These are phyloP conservation scores for Aurelia sp. DNA, from an alignment of 30 jellyfish, hydroid and myxozoan species.

Conservation along the genomic window DNA sequence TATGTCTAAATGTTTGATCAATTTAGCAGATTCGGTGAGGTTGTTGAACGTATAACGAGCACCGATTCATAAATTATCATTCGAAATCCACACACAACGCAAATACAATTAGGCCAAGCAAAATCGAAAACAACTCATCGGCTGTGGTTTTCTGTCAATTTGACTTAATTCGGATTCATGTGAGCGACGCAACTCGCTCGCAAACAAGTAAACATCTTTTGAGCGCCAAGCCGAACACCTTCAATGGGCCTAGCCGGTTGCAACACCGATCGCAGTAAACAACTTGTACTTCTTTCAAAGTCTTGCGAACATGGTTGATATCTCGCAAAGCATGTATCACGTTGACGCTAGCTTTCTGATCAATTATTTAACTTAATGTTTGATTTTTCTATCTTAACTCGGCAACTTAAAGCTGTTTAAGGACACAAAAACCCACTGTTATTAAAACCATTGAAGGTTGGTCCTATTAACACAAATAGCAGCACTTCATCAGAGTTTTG, in stretches of 20 bases:
- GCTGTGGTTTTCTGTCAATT: constrained; percentile 14
- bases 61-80: too few species aligned
- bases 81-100: neutral
- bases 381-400: too few species aligned
- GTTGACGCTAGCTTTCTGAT: constrained; percentile 36
- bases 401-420: too few species aligned
- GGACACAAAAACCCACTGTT: too few species aligned
- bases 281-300: constrained; percentile 28
- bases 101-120: neutral
- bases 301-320: too few species aligned
- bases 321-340: too few species aligned
- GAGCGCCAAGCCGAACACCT: constrained; percentile 43
- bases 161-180: constrained; percentile 4
- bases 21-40: too few species aligned
- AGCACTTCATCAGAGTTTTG: too few species aligned
- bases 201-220: constrained; percentile 47
- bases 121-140: constrained; percentile 3
- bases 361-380: constrained; percentile 4
- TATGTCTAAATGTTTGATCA: too few species aligned
- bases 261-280: constrained; percentile 52
- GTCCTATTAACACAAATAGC: too few species aligned
- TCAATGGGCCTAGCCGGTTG: constrained; percentile 73
- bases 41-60: too few species aligned
- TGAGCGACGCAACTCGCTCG: constrained; percentile 24
- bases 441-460: too few species aligned